These are phyloP conservation scores for Holacanthella duospinosa DNA, from an alignment of 2,888 invertebrate species.

Conservation along the genomic window DNA sequence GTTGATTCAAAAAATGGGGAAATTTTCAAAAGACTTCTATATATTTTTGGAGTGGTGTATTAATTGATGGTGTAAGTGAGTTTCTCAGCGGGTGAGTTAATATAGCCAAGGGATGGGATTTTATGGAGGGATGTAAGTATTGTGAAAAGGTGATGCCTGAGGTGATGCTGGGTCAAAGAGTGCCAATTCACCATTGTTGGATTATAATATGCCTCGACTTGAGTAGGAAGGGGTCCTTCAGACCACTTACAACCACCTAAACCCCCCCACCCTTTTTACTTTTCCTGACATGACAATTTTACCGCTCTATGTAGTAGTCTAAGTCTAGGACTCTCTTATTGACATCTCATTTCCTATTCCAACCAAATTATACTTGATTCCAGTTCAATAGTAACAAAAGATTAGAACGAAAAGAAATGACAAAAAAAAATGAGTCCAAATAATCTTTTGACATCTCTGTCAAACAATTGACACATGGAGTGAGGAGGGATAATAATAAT, in stretches of 20 bases:
- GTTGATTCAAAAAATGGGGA: not conserved
- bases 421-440: too few species aligned
- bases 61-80: conserved; percentile 3
- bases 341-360: not conserved
- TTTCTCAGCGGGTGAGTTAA: not conserved
- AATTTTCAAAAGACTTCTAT: not conserved
- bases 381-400: not conserved
- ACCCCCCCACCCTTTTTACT: not conserved
- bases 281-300: too few species aligned
- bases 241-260: not conserved
- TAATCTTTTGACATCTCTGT: too few species aligned
- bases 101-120: not conserved
- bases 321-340: not conserved
- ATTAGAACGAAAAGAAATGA: not conserved
- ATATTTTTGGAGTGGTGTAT: not conserved
- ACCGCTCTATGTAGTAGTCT: not conserved
- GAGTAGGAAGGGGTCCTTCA: not conserved
- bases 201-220: not conserved
- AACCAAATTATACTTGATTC: not conserved
- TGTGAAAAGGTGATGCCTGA: conserved; percentile 11
- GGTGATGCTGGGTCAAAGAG: conserved; percentile 12
- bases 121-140: not conserved
- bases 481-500: not conserved
- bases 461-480: not conserved
- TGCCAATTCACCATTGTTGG: conserved; percentile 7